Evolutionary conservation across 2,113 vertebrate genomes (phyloP), one percentile per base, ranked within the genome.

Genomic region (Cyanoliseus patagonus): DNA sequence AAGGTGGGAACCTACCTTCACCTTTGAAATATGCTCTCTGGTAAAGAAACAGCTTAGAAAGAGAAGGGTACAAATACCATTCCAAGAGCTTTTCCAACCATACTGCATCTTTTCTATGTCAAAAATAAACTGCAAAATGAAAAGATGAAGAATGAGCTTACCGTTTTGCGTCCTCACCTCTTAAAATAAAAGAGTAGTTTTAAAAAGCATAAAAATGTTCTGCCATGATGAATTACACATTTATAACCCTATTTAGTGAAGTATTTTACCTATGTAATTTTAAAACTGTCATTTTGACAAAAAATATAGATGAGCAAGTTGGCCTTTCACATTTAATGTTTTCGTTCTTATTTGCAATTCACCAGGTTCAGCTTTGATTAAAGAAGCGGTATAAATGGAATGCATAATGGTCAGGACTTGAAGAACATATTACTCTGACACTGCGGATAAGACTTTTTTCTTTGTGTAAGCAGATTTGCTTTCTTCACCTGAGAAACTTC

Each of bases 321-420:
- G 97, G 97, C 97, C 97, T 98, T 98, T 98, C 97, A 97, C 97
- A 96, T 97, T 98, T 98, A 98, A 98, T 97, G 92, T 98, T 98
- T 98, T 97, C 61, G 41, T 97, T 97, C 95, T 96, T 98, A 98
- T 97, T 98, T 98, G 97, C 96, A 98, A 98, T 98, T 98, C 94
- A 97, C 97, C 92, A 88, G 81, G 93, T 95, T 98, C 95, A 96
- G 92, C 95, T 98, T 97, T 98, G 97, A 98, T 98, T 98, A 98
- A 98, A 97, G 95, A 97, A 97, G 82, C 95, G 82, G 94, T 85
- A 97, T 90, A 92, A 90, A 93, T 75, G 82, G 92, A 95, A 96
- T 96, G 83, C 94, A 90, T 94, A 98, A 95, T 95, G 97, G 91
- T 97, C 90, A 96, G 96, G 77, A 75, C 88, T 93, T 88, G 91